Evolutionary conservation across 2,113 vertebrate species (phyloP).

Genomic region (Cricetomys ansorgei): DNA sequence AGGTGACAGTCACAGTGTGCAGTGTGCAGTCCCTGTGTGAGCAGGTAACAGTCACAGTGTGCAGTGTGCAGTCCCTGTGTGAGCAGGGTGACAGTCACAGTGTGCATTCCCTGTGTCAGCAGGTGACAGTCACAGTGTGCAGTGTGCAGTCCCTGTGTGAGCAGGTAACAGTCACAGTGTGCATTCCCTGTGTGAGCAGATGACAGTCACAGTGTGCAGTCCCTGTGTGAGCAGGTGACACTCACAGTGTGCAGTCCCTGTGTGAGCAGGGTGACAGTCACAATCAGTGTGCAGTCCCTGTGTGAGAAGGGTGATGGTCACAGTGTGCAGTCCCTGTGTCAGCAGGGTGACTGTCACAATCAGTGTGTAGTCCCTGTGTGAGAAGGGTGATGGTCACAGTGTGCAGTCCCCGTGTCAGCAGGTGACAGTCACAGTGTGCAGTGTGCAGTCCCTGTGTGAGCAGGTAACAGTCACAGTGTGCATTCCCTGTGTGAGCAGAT

Average conservation of each 20-base stretch:
- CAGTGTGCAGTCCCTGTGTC: too few species aligned
- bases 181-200: slow-evolving; percentile 72
- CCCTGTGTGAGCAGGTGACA: too few species aligned
- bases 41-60: slow-evolving; percentile 35
- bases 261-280: slow-evolving; percentile 53
- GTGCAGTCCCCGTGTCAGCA: slow-evolving; percentile 71
- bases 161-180: slow-evolving; percentile 37
- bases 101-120: too few species aligned
- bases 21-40: slow-evolving; percentile 77
- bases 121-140: slow-evolving; percentile 76
- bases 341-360: slow-evolving; percentile 75
- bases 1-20: slow-evolving; percentile 76
- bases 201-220: too few species aligned
- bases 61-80: slow-evolving; percentile 59
- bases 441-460: too few species aligned
- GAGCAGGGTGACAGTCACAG: slow-evolving; percentile 78
- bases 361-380: slow-evolving; percentile 79
- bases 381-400: slow-evolving; percentile 38
- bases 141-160: slow-evolving; percentile 77
- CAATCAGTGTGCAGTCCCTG: slow-evolving; percentile 47
- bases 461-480: slow-evolving; percentile 73
- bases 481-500: slow-evolving; percentile 73
- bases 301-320: slow-evolving; percentile 76
- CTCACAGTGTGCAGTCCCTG: slow-evolving; percentile 78
- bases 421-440: too few species aligned